These are phyloP conservation scores for Chloroclysta siterata DNA, from an alignment of 2,888 invertebrate genomes.

Conservation along the genomic window DNA sequence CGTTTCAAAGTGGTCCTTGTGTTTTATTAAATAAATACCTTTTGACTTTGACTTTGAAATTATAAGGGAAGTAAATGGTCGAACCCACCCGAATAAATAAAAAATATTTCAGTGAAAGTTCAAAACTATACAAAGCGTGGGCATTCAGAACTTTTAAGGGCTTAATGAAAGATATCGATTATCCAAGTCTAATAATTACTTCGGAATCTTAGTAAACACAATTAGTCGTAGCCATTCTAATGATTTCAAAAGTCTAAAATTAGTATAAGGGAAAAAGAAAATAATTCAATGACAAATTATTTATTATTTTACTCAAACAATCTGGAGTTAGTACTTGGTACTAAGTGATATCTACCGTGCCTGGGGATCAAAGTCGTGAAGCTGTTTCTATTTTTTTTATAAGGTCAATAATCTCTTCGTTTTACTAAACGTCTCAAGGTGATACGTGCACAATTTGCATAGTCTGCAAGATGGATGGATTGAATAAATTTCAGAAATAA, in stretches of 20 bases:
- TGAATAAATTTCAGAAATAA: no score
- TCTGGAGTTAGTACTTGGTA: background rate
- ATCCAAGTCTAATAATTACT: constrained; percentile 10
- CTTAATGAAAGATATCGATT: constrained; percentile 10
- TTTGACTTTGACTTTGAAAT: no score
- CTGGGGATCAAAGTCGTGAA: no score
- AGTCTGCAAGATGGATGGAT: no score
- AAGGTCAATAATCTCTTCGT: no score
- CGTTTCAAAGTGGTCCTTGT: no score
- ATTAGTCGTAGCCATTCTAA: background rate
- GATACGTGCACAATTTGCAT: background rate
- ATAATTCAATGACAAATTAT: no score
- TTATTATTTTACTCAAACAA: no score
- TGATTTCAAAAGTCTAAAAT: background rate
- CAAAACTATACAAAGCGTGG: background rate
- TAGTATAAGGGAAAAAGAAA: background rate
- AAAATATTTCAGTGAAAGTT: background rate
- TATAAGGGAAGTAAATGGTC: no score
- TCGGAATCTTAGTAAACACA: constrained; percentile 2
- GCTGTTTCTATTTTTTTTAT: no score
- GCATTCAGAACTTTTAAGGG: constrained; percentile 23
- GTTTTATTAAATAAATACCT: no score
- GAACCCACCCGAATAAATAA: background rate
- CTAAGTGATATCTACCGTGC: background rate
- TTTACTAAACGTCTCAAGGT: background rate